phyloP scores from a whole-genome alignment of 2,888 invertebrate genomes.

The Netelia melanura region DNA sequence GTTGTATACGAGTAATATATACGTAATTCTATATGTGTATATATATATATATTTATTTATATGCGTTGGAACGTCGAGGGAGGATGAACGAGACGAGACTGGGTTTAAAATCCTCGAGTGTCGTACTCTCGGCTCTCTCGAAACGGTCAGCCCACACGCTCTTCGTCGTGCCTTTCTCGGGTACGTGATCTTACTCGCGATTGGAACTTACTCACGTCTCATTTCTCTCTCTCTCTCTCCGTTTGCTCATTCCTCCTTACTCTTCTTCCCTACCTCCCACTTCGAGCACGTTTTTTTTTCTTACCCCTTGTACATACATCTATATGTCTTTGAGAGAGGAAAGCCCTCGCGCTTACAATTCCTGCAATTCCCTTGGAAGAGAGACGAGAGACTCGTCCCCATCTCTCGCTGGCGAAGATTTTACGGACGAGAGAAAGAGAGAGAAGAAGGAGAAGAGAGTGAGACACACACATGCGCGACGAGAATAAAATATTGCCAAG shows the following conservation, averaged over 20 bases:
- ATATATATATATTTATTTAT: neutral
- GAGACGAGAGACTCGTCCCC: neutral
- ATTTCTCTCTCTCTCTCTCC: slow-evolving; percentile 48
- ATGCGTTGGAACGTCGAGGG: neutral
- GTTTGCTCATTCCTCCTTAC: slow-evolving; percentile 8
- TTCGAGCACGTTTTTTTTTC: neutral
- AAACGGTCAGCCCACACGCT: slow-evolving; percentile 57
- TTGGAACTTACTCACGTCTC: slow-evolving; percentile 49
- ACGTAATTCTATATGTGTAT: neutral
- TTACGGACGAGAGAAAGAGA: neutral
- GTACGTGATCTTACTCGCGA: slow-evolving; percentile 65
- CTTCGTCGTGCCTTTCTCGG: neutral
- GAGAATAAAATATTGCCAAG: slow-evolving; percentile 44
- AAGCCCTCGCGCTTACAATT: slow-evolving; percentile 23
- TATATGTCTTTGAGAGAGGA: neutral
- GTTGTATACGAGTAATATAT: neutral
- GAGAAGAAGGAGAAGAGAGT: neutral
- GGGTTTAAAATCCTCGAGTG: slow-evolving; percentile 56
- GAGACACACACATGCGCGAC: neutral
- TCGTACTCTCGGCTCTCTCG: slow-evolving; percentile 50
- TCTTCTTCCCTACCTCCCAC: neutral
- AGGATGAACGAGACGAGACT: slow-evolving; percentile 41
- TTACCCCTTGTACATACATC: neutral
- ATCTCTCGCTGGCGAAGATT: slow-evolving; percentile 15
- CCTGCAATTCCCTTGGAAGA: slow-evolving; percentile 29